Percentiles rank a stretch among this genome's conserved stretches.
Conservation (phyloP, 2,888 invertebrate genomes). For the Rotaria socialis region DNA sequence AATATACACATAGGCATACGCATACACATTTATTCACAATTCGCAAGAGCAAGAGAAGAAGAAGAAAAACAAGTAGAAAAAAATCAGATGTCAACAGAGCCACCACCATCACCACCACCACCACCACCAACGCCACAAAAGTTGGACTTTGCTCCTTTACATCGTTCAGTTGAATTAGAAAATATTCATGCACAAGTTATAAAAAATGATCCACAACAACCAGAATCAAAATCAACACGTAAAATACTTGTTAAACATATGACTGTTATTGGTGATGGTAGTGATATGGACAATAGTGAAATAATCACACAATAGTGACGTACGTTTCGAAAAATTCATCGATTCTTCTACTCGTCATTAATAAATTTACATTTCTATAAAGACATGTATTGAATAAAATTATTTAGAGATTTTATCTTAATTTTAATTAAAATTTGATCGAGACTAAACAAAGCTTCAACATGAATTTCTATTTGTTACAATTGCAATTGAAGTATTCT, state of each 20-base stretch:
- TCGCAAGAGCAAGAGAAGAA: neutral
- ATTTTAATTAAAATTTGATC: too few relatives aligned
- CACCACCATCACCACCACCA: neutral
- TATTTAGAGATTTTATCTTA: too few relatives aligned
- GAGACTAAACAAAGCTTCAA: too few relatives aligned
- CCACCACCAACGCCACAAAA: neutral
- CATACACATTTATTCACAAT: neutral
- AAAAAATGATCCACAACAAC: neutral
- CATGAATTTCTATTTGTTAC: too few relatives aligned
- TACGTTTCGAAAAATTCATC: neutral
- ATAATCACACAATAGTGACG: neutral
- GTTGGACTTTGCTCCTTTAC: neutral
- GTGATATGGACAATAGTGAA: neutral
- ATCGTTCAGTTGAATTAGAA: constrained; percentile 11
- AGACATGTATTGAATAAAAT: too few relatives aligned
- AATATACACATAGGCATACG: neutral
- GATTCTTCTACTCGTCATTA: neutral
- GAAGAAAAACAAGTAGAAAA: neutral
- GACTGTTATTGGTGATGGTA: constrained; percentile 13
- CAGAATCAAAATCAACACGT: neutral
- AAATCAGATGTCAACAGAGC: neutral
- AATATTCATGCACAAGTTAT: constrained; percentile 4
- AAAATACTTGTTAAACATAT: neutral
- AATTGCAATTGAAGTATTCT: too few relatives aligned
- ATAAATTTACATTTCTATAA: too few relatives aligned